phyloP scores from a whole-genome alignment of 2,888 invertebrate genomes.

The Xanthorhoe spadicearia region DNA sequence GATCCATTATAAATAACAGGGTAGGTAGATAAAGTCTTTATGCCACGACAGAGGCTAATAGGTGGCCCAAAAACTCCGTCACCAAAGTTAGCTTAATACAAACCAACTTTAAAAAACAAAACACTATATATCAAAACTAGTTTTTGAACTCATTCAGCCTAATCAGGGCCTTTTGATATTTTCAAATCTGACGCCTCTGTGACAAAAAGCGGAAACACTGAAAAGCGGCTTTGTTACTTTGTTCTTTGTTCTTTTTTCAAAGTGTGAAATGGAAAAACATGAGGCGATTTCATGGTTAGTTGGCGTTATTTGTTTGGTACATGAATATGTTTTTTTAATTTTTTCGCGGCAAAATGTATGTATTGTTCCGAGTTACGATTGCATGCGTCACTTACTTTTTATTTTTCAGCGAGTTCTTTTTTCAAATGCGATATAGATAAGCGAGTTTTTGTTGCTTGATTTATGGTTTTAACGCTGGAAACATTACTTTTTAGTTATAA shows the following conservation, averaged over 20 bases:
- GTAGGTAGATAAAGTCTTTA: too few relatives aligned
- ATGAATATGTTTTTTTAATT: conserved; percentile 45
- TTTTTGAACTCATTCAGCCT: conserved; percentile 39
- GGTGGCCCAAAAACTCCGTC: too few relatives aligned
- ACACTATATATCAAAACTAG: conserved; percentile 29
- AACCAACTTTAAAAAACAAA: not conserved
- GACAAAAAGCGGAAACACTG: conserved; percentile 66
- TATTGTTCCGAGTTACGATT: conserved; percentile 39
- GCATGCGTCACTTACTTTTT: conserved; percentile 38
- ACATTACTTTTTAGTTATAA: not conserved
- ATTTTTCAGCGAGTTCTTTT: conserved; percentile 22
- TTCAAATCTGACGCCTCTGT: conserved; percentile 48
- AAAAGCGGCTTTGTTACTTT: conserved; percentile 67
- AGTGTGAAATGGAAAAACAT: conserved; percentile 79
- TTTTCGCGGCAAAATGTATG: conserved; percentile 24
- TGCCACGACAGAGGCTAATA: too few relatives aligned
- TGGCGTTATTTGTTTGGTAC: conserved; percentile 66
- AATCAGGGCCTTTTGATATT: conserved; percentile 47
- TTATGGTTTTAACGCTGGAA: conserved; percentile 10
- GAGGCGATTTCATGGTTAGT: conserved; percentile 82
- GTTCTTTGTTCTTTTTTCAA: conserved; percentile 62
- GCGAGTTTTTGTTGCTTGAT: conserved; percentile 16
- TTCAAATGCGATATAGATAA: conserved; percentile 16
- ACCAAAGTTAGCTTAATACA: too few relatives aligned
- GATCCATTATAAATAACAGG: too few relatives aligned